These are phyloP conservation scores for Hucho hucho DNA, from an alignment of 2,113 vertebrate genomes.

Conservation along the genomic window DNA sequence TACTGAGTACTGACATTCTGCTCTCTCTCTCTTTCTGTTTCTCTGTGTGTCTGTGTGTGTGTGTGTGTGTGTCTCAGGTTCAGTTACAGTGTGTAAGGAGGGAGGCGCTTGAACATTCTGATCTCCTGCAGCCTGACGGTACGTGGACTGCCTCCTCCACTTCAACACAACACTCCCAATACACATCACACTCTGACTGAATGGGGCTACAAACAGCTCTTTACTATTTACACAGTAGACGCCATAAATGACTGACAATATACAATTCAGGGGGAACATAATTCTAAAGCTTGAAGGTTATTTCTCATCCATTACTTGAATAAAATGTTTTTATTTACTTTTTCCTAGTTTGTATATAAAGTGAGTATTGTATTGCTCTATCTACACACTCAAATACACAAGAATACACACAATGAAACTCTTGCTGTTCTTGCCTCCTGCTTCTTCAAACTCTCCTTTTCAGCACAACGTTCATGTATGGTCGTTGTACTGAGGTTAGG, in stretches of 20 bases:
- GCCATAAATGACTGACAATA: constrained; percentile 11
- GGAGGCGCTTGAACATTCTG: constrained; percentile 52
- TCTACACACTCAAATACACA: not conserved
- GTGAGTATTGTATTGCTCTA: not conserved
- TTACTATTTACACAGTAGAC: not conserved
- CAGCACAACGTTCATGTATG: constrained; percentile 4
- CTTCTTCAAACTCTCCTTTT: not conserved
- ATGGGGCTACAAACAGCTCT: not conserved
- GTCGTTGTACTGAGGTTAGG: not conserved
- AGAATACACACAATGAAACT: not conserved
- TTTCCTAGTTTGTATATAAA: not conserved
- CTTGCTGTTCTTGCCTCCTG: not conserved
- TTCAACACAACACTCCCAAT: not conserved
- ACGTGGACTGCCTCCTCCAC: not conserved
- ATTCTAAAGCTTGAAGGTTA: constrained; percentile 19
- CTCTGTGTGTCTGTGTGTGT: constrained; percentile 17
- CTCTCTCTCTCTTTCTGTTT: constrained; percentile 10
- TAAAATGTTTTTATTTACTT: constrained; percentile 6
- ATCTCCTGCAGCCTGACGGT: constrained; percentile 64
- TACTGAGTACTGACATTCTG: not conserved
- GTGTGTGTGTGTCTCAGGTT: constrained; percentile 44
- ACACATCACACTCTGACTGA: not conserved
- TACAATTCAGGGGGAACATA: constrained; percentile 1
- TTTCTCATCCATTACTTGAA: constrained; percentile 15
- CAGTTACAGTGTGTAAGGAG: constrained; percentile 39